A percentile compares a stretch with the other conserved stretches of the same genome.
Conservation (phyloP, 2,113 vertebrate genomes). For the Mustela nigripes region DNA sequence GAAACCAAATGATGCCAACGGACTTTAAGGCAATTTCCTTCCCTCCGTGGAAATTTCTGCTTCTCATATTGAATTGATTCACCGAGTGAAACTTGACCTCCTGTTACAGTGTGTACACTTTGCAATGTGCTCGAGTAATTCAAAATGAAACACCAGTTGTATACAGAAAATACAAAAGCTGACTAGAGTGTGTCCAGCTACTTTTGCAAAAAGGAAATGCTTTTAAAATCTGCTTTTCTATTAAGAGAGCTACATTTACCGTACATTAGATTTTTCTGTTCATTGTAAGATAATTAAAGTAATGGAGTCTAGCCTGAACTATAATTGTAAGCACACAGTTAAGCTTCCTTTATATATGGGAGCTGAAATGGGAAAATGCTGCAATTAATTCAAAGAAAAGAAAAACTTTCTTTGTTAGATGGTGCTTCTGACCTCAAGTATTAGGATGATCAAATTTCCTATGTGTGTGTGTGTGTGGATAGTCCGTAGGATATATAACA, state of each 20-base stretch:
- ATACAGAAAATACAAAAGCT: constrained; percentile 53
- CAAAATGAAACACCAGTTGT: constrained; percentile 72
- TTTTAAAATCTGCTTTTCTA: constrained; percentile 60
- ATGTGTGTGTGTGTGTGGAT: not conserved
- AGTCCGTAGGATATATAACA: not conserved
- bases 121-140: constrained; percentile 62
- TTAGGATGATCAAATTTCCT: not conserved
- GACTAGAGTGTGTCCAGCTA: not conserved
- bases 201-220: constrained; percentile 21
- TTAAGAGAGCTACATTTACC: constrained; percentile 53
- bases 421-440: constrained; percentile 41
- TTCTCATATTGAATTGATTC: constrained; percentile 75
- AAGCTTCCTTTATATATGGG: not conserved
- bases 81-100: constrained; percentile 71
- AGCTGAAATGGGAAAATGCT: constrained; percentile 19
- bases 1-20: constrained; percentile 57
- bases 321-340: constrained; percentile 39
- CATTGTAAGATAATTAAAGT: constrained; percentile 75
- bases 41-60: constrained; percentile 75
- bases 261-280: constrained; percentile 60
- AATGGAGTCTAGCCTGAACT: constrained; percentile 67
- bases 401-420: constrained; percentile 46
- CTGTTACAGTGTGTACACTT: constrained; percentile 51
- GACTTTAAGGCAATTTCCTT: constrained; percentile 79
- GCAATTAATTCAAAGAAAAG: constrained; percentile 61